Percentiles rank a stretch among this genome's conserved stretches.
Evolutionary conservation across 2,888 invertebrate genomes (phyloP).

Genomic region (Ceramica pisi): DNA sequence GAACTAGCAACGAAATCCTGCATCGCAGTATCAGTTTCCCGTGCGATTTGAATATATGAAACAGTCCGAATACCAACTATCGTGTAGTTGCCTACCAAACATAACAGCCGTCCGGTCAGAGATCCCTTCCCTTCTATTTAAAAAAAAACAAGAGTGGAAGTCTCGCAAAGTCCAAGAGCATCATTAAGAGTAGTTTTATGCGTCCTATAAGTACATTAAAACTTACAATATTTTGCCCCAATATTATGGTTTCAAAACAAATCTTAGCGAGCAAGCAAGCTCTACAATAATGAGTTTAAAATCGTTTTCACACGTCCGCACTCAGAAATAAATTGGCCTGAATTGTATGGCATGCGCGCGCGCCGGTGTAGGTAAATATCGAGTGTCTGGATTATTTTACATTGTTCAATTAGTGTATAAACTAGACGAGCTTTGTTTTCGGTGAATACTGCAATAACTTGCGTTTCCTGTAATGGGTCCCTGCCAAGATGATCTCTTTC

Average conservation of each 20-base stretch:
- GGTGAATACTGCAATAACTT: constrained; percentile 22
- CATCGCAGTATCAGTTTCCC: no score
- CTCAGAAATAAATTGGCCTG: constrained; percentile 76
- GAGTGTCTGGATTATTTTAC: constrained; percentile 61
- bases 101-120: no score
- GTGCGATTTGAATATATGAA: no score
- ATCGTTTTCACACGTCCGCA: constrained; percentile 65
- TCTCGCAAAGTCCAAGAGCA: no score
- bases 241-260: constrained; percentile 21
- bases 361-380: constrained; percentile 62
- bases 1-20: no score
- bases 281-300: constrained; percentile 63
- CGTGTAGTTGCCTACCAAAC: no score
- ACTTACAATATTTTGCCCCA: not conserved
- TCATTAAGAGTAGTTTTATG: no score
- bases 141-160: no score
- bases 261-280: constrained; percentile 33
- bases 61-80: no score
- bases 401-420: constrained; percentile 48
- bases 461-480: not conserved
- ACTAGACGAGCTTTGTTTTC: constrained; percentile 62
- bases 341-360: constrained; percentile 77
- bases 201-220: not conserved
- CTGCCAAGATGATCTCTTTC: not conserved
- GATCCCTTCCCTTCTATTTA: no score